Conservation (phyloP, 1,140 invertebrate genomes). For the Drosophila subpulchrella region DNA sequence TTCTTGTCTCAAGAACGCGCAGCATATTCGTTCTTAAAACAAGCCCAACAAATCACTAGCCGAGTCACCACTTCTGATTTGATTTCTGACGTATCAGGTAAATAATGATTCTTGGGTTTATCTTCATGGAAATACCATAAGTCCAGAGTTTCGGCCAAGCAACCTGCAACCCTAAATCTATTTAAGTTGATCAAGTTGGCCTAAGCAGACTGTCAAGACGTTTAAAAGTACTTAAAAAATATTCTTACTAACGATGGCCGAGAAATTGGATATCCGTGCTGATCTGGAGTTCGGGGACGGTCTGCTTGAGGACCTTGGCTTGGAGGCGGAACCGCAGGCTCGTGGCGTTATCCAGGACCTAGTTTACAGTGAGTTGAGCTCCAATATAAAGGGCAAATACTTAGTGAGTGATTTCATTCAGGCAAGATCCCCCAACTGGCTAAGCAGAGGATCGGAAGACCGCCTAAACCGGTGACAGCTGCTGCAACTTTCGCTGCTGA, state of each 20-base stretch:
- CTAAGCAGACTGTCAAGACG: not conserved
- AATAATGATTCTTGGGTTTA: too few species aligned
- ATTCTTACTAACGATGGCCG: not conserved
- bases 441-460: too few species aligned
- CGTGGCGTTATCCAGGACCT: conserved; percentile 10
- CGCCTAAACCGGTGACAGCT: too few species aligned
- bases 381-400: not conserved
- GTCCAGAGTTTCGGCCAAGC: too few species aligned
- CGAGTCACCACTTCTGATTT: too few species aligned
- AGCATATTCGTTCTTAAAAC: too few species aligned
- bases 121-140: too few species aligned
- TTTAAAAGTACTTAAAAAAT: not conserved
- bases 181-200: not conserved
- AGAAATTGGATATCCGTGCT: not conserved
- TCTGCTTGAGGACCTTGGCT: not conserved
- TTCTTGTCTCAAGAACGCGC: too few species aligned
- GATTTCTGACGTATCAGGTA: too few species aligned
- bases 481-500: too few species aligned
- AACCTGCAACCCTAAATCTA: not conserved
- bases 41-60: too few species aligned
- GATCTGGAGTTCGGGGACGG: conserved; percentile 5
- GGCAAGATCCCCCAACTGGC: too few species aligned
- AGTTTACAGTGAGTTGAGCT: conserved; percentile 11
- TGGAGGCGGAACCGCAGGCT: not conserved
- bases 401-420: not conserved